Percentiles rank a stretch among this genome's conserved stretches.
Conservation (phyloP, 2,113 vertebrate species). For the Chitala chitala region DNA sequence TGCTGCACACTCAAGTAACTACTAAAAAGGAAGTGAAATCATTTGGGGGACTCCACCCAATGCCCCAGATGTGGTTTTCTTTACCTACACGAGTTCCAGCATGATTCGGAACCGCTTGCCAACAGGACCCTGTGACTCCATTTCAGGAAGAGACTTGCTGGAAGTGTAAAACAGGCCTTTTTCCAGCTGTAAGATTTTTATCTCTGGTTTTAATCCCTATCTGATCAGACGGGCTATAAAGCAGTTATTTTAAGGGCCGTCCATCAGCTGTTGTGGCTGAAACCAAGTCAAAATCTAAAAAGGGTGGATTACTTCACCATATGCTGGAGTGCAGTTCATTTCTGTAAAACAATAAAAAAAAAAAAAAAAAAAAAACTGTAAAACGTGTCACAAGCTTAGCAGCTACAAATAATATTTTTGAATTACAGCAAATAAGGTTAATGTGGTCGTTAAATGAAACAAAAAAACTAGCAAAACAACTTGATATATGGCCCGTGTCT, state of each 20-base stretch:
- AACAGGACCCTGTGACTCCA: background rate
- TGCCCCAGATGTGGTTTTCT: conserved; percentile 12
- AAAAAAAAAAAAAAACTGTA: too few relatives aligned
- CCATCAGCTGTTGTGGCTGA: background rate
- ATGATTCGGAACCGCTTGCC: background rate
- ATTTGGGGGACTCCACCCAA: conserved; percentile 55
- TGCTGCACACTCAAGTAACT: conserved; percentile 19
- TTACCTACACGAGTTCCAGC: background rate
- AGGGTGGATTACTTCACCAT: background rate
- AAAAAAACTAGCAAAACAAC: too few relatives aligned
- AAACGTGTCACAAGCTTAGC: too few relatives aligned
- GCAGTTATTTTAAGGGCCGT: background rate
- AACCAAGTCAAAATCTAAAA: background rate
- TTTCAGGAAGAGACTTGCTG: background rate
- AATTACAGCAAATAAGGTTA: too few relatives aligned
- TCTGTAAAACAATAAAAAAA: too few relatives aligned
- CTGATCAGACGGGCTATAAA: background rate
- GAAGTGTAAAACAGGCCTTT: background rate
- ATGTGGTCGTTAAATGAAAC: too few relatives aligned
- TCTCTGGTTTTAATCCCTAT: background rate
- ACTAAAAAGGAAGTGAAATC: conserved; percentile 39
- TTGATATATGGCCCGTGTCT: background rate
- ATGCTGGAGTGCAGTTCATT: background rate
- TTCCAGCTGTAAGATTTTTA: background rate
- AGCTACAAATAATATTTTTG: too few relatives aligned